Evolutionary conservation across 1,140 invertebrate species (phyloP).

Genomic region (Steinernema khuongi): DNA sequence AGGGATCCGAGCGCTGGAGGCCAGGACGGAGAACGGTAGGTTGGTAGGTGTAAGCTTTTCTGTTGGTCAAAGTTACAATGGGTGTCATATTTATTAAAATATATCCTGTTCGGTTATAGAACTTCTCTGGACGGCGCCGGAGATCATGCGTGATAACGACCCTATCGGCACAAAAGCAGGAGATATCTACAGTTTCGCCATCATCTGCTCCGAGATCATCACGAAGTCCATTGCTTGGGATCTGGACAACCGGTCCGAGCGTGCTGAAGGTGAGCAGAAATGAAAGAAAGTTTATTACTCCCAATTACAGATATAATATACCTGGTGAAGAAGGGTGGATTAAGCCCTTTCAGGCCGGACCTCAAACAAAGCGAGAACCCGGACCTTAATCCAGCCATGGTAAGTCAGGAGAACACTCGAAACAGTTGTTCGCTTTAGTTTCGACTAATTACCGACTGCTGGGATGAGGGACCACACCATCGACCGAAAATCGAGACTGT

Average conservation of each 20-base stretch:
- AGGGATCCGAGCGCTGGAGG: not conserved
- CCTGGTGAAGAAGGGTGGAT: slow-evolving; percentile 38
- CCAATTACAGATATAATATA: slow-evolving; percentile 45
- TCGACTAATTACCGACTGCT: slow-evolving; percentile 52
- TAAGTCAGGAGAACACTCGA: not conserved
- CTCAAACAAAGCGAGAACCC: slow-evolving; percentile 24
- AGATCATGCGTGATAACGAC: slow-evolving; percentile 71
- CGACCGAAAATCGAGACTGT: slow-evolving; percentile 39
- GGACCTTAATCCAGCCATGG: slow-evolving; percentile 45
- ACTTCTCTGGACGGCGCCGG: slow-evolving; percentile 84
- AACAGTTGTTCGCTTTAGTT: slow-evolving; percentile 32
- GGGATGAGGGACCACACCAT: slow-evolving; percentile 39
- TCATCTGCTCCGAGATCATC: slow-evolving; percentile 53
- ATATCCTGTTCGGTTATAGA: slow-evolving; percentile 1
- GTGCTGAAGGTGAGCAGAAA: slow-evolving; percentile 7
- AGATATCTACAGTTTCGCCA: slow-evolving; percentile 55
- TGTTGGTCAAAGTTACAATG: not conserved
- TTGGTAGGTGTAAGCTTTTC: not conserved
- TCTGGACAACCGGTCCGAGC: slow-evolving; percentile 28
- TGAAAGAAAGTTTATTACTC: not conserved
- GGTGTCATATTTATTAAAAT: too few species aligned
- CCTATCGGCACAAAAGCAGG: slow-evolving; percentile 41
- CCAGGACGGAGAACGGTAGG: slow-evolving; percentile 23
- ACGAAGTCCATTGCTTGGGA: slow-evolving; percentile 61
- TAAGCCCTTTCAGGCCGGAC: slow-evolving; percentile 29